Conservation (phyloP, 2,888 invertebrate species). For the Archaeoteleia sp. region DNA sequence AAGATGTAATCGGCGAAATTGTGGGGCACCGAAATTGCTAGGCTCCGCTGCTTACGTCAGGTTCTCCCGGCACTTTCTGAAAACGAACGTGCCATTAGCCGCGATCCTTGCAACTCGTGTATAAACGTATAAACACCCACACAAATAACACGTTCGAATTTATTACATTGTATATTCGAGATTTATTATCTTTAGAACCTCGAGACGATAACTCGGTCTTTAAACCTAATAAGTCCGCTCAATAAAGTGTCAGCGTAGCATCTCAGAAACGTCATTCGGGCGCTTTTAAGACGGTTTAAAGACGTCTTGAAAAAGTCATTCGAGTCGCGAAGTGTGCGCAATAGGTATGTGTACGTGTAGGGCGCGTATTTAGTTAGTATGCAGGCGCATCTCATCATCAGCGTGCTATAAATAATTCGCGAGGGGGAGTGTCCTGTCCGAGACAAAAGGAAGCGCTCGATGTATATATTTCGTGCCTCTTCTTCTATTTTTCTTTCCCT, state of each 20-base stretch:
- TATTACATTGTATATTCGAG: constrained; percentile 37
- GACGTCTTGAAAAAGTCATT: constrained; percentile 8
- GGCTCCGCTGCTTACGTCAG: constrained; percentile 58
- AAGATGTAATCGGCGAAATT: constrained; percentile 67
- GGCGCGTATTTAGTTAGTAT: constrained; percentile 43
- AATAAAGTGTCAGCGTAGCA: constrained; percentile 25
- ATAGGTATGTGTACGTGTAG: too few relatives aligned
- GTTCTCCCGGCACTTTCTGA: constrained; percentile 56
- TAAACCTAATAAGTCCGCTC: constrained; percentile 36
- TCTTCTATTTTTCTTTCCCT: constrained; percentile 48
- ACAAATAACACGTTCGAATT: constrained; percentile 40
- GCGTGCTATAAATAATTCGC: constrained; percentile 48
- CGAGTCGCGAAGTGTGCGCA: too few relatives aligned
- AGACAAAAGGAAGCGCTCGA: constrained; percentile 51
- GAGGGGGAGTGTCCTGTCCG: constrained; percentile 45
- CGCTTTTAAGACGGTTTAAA: constrained; percentile 19
- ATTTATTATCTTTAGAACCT: constrained; percentile 37
- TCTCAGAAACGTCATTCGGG: constrained; percentile 13
- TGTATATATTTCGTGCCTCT: constrained; percentile 35
- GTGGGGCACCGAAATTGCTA: constrained; percentile 68
- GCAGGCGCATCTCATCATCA: constrained; percentile 46
- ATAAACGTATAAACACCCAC: constrained; percentile 48
- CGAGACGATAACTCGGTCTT: constrained; percentile 32
- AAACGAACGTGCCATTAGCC: constrained; percentile 60
- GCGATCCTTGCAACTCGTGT: constrained; percentile 44